Base-by-base conservation (phyloP, 2,888 invertebrate genomes). In the Tridacna gigas region DNA sequence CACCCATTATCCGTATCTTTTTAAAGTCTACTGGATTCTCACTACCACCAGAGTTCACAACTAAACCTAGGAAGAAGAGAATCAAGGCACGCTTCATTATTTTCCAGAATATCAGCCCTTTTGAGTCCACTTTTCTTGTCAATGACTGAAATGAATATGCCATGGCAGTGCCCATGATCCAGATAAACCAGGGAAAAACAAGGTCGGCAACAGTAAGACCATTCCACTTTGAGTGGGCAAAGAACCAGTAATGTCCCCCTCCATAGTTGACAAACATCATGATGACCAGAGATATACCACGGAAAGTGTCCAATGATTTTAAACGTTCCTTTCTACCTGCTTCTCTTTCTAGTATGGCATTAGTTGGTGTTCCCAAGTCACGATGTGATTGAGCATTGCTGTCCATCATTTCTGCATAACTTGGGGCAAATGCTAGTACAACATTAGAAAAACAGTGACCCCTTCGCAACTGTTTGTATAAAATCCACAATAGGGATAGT, bases 111-210 rank as follows among this genome's bases (percentile, higher is more conserved):
- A 95, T 92, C 74, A 90, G 86, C 67, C 82, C 77, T 69, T 92
- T 91, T 0, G 92, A 79, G 0, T 83, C 81, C 51, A 96, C 96
- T 81, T 96, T 96, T 76, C 96, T 96, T 80, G 97, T 95, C 89
- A 97, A 96, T 0, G 97, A 97, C 89, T 96, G 96, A 12, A 98
- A 95, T 0, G 98, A 97, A 69, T 98, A 96, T 0, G 98, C 98
- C 88, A 99, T 97, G 91, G 98, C 98, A 61, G 98, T 97, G 7
- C 99, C 99, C 99, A 99, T 99, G 90, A 99, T 98, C 98, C 98
- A 99, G 86, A 99, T 96, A 95, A 99, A 99, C 91, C 91, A 91
- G 5, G 91, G 91, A 81, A 91, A 90, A n/a, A 91, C 90, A 20
- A 91, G 76, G 79, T 91, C 90, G 20, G 91, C 91, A 47, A 91